phyloP scores from a whole-genome alignment of 2,888 invertebrate species.

The Polydrusus tereticollis region DNA sequence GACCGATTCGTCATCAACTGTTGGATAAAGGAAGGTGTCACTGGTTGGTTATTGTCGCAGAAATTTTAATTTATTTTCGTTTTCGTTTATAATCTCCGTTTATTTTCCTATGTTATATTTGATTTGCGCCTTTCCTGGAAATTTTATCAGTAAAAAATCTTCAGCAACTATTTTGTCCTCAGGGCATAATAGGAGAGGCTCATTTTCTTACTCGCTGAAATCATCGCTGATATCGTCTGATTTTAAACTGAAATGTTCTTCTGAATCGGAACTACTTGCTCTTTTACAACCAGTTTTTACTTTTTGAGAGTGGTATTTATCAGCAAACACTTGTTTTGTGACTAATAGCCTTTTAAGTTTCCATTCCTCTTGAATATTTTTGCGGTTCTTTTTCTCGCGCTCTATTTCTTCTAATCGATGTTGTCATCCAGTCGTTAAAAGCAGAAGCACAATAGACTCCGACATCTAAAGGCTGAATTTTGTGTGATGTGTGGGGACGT shows the following conservation, averaged over 20 bases:
- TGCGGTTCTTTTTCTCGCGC: too few species aligned
- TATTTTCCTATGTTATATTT: neutral
- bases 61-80: too few species aligned
- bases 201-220: neutral
- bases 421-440: slow-evolving; percentile 49
- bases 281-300: neutral
- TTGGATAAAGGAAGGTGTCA: neutral
- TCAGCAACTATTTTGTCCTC: neutral
- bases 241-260: too few species aligned
- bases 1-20: neutral
- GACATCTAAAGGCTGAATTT: too few species aligned
- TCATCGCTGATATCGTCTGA: neutral
- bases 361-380: too few species aligned
- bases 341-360: neutral
- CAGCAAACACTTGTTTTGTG: neutral
- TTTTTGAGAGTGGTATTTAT: neutral
- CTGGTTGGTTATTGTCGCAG: neutral
- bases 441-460: slow-evolving; percentile 46
- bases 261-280: too few species aligned
- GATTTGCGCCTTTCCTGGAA: neutral
- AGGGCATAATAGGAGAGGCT: neutral
- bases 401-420: too few species aligned
- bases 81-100: too few species aligned
- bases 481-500: too few species aligned
- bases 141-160: neutral